phyloP scores from a whole-genome alignment of 2,113 vertebrate genomes.

The Onychorhynchus coronatus region DNA sequence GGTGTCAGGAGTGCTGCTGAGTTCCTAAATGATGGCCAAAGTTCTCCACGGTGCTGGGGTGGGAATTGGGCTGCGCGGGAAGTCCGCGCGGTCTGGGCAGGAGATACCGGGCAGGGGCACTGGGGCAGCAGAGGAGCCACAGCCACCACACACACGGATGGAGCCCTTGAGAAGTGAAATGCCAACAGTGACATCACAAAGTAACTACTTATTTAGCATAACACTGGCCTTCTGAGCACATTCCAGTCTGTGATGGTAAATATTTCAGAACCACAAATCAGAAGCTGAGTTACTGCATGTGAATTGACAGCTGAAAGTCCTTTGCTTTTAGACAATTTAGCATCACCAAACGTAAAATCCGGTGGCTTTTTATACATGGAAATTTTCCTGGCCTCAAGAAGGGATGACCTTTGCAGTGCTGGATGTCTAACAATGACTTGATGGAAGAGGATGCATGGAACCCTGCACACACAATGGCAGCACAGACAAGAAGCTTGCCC shows the following conservation, averaged over 20 bases:
- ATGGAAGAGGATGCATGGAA: background rate
- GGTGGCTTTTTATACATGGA: background rate
- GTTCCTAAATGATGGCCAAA: background rate
- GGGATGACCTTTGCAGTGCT: background rate
- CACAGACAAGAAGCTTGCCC: background rate
- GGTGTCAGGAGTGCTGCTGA: constrained; percentile 78
- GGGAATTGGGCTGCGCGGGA: background rate
- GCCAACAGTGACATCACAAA: background rate
- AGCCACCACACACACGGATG: background rate
- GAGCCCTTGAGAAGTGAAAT: background rate
- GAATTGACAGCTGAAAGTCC: background rate
- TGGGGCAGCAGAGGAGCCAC: background rate
- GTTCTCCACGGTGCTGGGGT: background rate
- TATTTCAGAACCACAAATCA: background rate
- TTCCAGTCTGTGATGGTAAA: background rate
- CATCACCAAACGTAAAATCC: background rate
- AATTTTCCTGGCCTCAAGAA: background rate
- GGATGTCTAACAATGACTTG: background rate
- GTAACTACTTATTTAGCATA: background rate
- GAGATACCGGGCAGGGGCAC: background rate
- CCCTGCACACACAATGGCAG: background rate
- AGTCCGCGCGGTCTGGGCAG: background rate
- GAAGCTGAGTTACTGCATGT: rapidly evolving
- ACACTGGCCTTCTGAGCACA: background rate
- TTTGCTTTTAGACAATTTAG: background rate